A percentile compares a stretch with the other conserved stretches of the same genome.
Conservation (phyloP, 1,140 invertebrate genomes). For the Drosophila gunungcola region DNA sequence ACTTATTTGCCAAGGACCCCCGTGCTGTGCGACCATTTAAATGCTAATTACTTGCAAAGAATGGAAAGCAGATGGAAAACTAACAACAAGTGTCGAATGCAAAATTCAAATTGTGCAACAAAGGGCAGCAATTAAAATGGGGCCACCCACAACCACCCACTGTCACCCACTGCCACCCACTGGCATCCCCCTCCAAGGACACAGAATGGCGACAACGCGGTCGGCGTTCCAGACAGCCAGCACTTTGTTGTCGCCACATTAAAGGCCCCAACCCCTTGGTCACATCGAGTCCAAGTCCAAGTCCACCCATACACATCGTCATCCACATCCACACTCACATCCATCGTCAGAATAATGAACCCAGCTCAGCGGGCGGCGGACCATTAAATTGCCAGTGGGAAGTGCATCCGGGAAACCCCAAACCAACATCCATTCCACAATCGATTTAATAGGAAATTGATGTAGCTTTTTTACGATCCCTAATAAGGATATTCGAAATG, state of each 20-base stretch:
- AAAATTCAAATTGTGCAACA: constrained; percentile 44
- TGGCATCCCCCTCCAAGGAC: constrained; percentile 25
- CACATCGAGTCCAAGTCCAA: background rate
- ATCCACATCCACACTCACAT: background rate
- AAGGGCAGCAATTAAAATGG: constrained; percentile 48
- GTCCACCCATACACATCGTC: background rate
- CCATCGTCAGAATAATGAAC: constrained; percentile 17
- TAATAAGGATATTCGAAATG: constrained; percentile 1
- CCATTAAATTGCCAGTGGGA: constrained; percentile 34
- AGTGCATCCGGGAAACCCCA: constrained; percentile 32
- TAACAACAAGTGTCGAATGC: constrained; percentile 23
- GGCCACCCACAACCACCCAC: constrained; percentile 3
- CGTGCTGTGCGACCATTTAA: constrained; percentile 48
- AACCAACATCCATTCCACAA: constrained; percentile 29
- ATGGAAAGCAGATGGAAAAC: constrained; percentile 1
- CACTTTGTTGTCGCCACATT: constrained; percentile 41
- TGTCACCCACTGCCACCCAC: background rate
- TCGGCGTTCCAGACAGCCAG: constrained; percentile 46
- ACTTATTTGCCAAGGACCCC: constrained; percentile 38
- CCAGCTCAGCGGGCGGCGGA: constrained; percentile 15
- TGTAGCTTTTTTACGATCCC: constrained; percentile 15
- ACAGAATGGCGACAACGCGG: constrained; percentile 43
- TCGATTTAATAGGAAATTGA: constrained; percentile 22
- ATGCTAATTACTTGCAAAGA: constrained; percentile 63
- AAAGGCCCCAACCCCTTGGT: background rate